phyloP scores from a whole-genome alignment of 2,797 vertebrate species.

The Darevskia nairensis region DNA sequence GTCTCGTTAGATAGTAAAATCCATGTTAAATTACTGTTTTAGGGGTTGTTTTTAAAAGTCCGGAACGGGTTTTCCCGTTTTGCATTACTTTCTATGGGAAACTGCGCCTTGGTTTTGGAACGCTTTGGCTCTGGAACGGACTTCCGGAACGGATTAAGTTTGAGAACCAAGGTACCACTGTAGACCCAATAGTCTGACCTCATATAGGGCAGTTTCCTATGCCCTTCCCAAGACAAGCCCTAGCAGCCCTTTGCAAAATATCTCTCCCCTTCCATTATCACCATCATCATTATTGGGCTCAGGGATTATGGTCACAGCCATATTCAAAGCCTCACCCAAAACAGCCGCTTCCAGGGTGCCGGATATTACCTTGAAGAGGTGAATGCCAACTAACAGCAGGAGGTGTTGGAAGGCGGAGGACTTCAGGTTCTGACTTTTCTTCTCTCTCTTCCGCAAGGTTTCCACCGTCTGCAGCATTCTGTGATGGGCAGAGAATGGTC shows the following conservation, averaged over 20 bases:
- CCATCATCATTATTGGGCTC: neutral
- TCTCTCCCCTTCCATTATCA: neutral
- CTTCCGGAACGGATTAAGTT: too few relatives aligned
- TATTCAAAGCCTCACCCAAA: neutral
- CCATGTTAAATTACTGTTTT: too few relatives aligned
- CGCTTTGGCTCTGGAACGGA: too few relatives aligned
- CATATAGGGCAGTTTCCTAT: too few relatives aligned
- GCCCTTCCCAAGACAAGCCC: neutral
- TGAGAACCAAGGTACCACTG: too few relatives aligned
- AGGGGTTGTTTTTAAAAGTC: too few relatives aligned
- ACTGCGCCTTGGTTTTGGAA: too few relatives aligned
- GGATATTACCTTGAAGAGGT: conserved; percentile 90
- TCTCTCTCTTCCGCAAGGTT: conserved; percentile 81
- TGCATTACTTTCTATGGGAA: too few relatives aligned
- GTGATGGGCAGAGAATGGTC: neutral
- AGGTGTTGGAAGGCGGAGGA: conserved; percentile 89
- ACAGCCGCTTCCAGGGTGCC: neutral
- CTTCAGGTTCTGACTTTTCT: conserved; percentile 79
- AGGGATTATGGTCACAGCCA: too few relatives aligned
- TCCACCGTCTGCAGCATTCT: conserved; percentile 88
- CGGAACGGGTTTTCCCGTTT: too few relatives aligned
- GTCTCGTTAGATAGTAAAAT: too few relatives aligned
- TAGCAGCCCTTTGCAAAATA: neutral
- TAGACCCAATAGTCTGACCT: too few relatives aligned
- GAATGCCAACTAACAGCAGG: conserved; percentile 88